Conservation (phyloP, 2,113 vertebrate species). For the Gavia stellata region DNA sequence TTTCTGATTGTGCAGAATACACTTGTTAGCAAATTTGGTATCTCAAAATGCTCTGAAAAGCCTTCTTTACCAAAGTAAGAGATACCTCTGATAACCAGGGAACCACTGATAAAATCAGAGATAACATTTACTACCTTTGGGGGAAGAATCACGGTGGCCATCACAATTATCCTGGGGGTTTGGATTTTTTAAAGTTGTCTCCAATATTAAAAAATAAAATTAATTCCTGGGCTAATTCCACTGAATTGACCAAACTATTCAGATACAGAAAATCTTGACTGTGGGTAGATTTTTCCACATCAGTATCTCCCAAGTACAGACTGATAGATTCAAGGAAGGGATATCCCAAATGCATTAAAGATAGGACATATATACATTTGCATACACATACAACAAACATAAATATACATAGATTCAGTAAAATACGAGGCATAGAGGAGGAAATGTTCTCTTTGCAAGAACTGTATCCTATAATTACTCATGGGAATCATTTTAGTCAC, state of each 20-base stretch:
- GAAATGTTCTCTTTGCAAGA: not conserved
- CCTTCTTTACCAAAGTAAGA: not conserved
- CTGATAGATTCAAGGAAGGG: not conserved
- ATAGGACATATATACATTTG: not conserved
- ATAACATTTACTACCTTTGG: not conserved
- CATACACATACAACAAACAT: not conserved
- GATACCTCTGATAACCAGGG: not conserved
- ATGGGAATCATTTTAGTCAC: slow-evolving; percentile 10
- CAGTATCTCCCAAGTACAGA: not conserved
- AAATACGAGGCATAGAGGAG: not conserved
- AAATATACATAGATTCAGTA: not conserved
- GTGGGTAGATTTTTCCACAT: not conserved
- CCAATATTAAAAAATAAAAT: not conserved
- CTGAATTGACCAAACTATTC: not conserved
- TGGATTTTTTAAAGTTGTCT: not conserved
- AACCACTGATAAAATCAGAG: not conserved
- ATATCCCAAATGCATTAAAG: not conserved
- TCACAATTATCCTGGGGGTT: not conserved
- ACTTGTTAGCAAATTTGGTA: not conserved
- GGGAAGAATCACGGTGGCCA: not conserved
- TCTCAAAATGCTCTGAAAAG: not conserved
- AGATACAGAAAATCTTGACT: not conserved
- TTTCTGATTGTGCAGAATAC: not conserved
- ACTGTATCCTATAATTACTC: not conserved
- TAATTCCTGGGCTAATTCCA: not conserved